Base-by-base conservation (phyloP, 2,888 invertebrate species). In the Meliscaeva auricollis region DNA sequence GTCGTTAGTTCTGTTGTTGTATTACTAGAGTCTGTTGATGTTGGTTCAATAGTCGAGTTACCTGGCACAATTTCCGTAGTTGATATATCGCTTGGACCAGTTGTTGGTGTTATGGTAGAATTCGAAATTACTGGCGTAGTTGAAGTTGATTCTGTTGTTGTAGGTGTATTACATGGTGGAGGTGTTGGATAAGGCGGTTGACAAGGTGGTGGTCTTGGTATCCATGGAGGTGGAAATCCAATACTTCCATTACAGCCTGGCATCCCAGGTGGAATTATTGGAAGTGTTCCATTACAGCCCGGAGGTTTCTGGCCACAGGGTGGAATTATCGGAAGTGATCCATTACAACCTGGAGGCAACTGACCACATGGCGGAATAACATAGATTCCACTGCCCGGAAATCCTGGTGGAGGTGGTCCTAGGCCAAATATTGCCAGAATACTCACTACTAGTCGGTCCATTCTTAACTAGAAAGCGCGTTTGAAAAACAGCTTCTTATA, bases 391-490 rank as follows among this genome's bases (percentile, higher is more conserved):
- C 22, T 50, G 7, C 74, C 69, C 7, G 83, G 83, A n/a, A 68
- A 22, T 4, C 75, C 70, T 8, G 79, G 79, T 20, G 79, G 84
- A 6, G 70, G 38, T 48, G 52, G 75, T 3, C 79, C 84, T n/a
- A 84, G 22, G 15, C 84, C 84, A 26, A 84, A 48, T 32, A 84
- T 50, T 35, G 84, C 35, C 35, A 84, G 70, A 72, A 84, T 84
- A 60, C 84, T 79, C 20, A 84, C 84, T 48, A 84, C 35, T 44
- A 75, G 52, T 68, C 84, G 79, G 60, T 84, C 84, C 84, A 84
- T 84, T 79, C 75, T 79, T 35, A 54, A 84, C 68, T 79, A 62
- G 41, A 50, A 4, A 48, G 41, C 11, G 32, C 20, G 13, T n/a
- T 54, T 44, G 1, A 9, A n/a, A 22, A 1, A 26, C 52, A 44